Evolutionary conservation across 2,888 invertebrate species (phyloP), one percentile per base, ranked within the genome.

Genomic region (Drosophila trichaetosa): DNA sequence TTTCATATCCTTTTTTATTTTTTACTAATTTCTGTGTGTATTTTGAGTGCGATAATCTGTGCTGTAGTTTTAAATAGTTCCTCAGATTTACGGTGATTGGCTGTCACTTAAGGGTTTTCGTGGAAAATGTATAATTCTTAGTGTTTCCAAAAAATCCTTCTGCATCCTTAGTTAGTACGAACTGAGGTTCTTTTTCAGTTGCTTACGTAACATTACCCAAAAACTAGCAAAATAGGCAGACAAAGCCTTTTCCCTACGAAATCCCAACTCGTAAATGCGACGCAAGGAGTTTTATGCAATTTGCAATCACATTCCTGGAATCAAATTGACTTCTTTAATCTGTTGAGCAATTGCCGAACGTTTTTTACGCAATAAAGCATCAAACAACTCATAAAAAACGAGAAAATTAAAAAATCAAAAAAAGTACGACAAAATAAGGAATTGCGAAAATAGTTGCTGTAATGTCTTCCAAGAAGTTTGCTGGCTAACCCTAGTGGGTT

Each of bases 331-430:
- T 89, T 79, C 54, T 53, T 24, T 73, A 70, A 70, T 73, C 57
- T 69, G 61, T 68, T 40, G 33, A 27, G 33, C 54, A 29, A 60
- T 7, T 46, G 69, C 52, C 82, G 54, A 73, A 24, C 66, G 72
- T 77, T 79, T 87, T 83, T 85, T 82, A 87, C 80, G 87, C 87
- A 84, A 85, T 66, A 72, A 60, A 67, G 18, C 36, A 27, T 11
- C 33, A 49, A 29, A 16, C 13, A 51, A 65, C 49, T 68, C 59
- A 51, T 52, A 72, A 75, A 76, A 59, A 10, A 38, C 24, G 38
- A 65, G 51, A 52, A 67, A 59, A 49, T 33, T 56, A 72, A 72
- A 70, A 79, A 73, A 61, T 11, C 67, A 71, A 73, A 56, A 6
- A 2, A 24, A n/a, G 4, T 7, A 16, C 16, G 16, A 24, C 7